phyloP scores from a whole-genome alignment of 2,797 vertebrate species.

The Thaleichthys pacificus region DNA sequence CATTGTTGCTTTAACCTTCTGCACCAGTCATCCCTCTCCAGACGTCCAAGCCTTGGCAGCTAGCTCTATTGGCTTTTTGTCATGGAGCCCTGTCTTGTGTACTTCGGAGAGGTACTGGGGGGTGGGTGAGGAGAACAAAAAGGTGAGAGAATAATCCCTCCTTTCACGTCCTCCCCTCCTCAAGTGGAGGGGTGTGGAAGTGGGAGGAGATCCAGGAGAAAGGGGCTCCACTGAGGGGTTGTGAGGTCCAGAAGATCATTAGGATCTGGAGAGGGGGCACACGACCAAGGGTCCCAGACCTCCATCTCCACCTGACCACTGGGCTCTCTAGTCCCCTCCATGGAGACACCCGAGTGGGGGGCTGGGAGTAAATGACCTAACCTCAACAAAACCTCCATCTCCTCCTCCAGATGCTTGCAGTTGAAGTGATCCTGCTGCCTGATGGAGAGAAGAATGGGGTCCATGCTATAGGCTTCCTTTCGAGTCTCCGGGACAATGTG shows the following conservation, averaged over 20 bases:
- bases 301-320: constrained; percentile 35
- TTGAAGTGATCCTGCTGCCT: constrained; percentile 27
- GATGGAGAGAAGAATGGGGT: constrained; percentile 13
- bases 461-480: constrained; percentile 28
- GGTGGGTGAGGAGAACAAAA: constrained; percentile 61
- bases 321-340: constrained; percentile 31
- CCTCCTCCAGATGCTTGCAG: constrained; percentile 37
- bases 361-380: constrained; percentile 58
- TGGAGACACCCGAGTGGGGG: background rate
- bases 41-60: constrained; percentile 71
- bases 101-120: constrained; percentile 53
- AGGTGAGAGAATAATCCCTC: constrained; percentile 59
- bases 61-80: constrained; percentile 73
- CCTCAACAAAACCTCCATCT: constrained; percentile 38
- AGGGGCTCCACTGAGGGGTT: constrained; percentile 45
- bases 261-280: constrained; percentile 65
- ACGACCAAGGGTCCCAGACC: constrained; percentile 49
- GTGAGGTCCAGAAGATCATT: constrained; percentile 70
- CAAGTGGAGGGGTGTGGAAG: constrained; percentile 63
- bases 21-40: constrained; percentile 76
- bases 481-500: constrained; percentile 28
- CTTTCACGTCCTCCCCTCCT: constrained; percentile 61
- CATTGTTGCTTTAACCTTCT: constrained; percentile 81
- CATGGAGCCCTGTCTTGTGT: constrained; percentile 66
- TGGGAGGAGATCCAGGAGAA: constrained; percentile 52